These are phyloP conservation scores for Palythoa grandis DNA, from an alignment of 92 coral and sea anemone genomes.

Conservation along the genomic window DNA sequence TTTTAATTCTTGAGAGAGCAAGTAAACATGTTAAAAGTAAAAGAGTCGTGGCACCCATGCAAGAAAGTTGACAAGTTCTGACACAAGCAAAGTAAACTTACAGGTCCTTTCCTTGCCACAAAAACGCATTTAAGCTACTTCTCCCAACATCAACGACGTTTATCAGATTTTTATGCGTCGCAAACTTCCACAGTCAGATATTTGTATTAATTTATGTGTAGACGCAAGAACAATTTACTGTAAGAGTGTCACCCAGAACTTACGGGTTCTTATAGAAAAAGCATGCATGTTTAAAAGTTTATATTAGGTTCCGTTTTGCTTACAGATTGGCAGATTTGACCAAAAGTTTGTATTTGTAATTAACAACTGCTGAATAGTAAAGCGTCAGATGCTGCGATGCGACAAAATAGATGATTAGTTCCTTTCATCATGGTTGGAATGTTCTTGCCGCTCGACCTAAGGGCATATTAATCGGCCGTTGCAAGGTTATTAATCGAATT, in stretches of 20 bases:
- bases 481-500: background rate
- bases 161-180: no score
- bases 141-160: no score
- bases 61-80: no score
- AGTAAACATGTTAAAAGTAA: no score
- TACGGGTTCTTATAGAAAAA: background rate
- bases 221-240: no score
- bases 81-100: no score
- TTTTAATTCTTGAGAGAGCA: no score
- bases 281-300: background rate
- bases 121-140: no score
- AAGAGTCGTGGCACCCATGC: no score
- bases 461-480: background rate
- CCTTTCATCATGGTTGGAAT: background rate
- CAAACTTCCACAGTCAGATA: no score
- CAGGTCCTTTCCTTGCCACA: no score
- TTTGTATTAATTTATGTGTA: no score
- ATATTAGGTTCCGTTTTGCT: background rate
- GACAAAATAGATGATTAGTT: background rate
- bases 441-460: background rate
- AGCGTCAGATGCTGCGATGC: background rate
- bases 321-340: background rate
- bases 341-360: background rate
- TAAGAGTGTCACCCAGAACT: background rate
- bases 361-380: background rate